Evolutionary conservation across 2,797 vertebrate genomes (phyloP).

Genomic region (Bryconaethiops microstoma): DNA sequence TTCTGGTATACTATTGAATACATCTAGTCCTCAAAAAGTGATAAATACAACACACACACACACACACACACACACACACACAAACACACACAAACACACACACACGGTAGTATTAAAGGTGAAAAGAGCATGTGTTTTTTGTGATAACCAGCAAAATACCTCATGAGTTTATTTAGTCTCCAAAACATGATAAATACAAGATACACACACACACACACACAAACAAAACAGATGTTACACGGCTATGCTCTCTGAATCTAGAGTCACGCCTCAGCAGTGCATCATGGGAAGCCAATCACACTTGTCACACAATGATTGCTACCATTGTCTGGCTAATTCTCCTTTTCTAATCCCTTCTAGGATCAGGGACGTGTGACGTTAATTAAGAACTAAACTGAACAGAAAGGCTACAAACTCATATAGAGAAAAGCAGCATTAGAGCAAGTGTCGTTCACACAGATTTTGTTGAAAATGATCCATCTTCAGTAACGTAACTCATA

Average conservation of each 20-base stretch:
- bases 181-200: no score
- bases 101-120: no score
- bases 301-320: slow-evolving; percentile 42
- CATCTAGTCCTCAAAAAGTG: no score
- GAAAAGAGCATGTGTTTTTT: no score
- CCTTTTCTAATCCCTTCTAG: slow-evolving; percentile 17
- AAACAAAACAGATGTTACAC: slow-evolving; percentile 13
- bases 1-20: no score
- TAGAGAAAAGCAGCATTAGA: slow-evolving; percentile 4
- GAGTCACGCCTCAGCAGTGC: slow-evolving; percentile 43
- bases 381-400: slow-evolving; percentile 37
- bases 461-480: neutral
- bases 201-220: slow-evolving; percentile 8
- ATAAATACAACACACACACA: no score
- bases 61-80: no score
- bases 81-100: no score
- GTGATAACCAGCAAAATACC: no score
- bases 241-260: slow-evolving; percentile 27
- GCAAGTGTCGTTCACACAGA: neutral
- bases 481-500: neutral
- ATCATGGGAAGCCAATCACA: slow-evolving; percentile 48
- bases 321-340: slow-evolving; percentile 41
- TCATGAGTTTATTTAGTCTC: no score
- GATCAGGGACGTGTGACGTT: slow-evolving; percentile 39
- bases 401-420: slow-evolving; percentile 8